Base-by-base conservation (phyloP, 2,797 vertebrate species). In the Brachymystax lenok region DNA sequence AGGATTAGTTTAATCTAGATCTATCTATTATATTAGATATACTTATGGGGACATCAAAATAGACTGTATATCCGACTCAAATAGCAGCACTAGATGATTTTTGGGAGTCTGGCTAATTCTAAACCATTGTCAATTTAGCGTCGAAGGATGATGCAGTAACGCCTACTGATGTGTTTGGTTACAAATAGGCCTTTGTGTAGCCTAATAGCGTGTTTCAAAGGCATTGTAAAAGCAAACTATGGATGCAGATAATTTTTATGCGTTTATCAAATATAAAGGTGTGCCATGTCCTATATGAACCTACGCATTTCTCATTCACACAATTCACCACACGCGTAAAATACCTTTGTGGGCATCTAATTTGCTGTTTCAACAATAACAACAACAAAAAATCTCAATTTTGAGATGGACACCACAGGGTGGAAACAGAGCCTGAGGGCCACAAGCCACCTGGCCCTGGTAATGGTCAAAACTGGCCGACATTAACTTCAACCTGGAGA, bases 391-490 rank as follows among this genome's bases (percentile, higher is more conserved):
- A 24, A 24, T 24, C 83, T 77, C 71, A 40, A 68, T 40, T 52
- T 69, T 54, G 12, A 69, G 68, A 46, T 40, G 74, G 80, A 78
- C 84, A 85, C 78, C 85, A 78, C 52, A 71, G 82, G 80, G 79
- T 83, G 74, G 63, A 86, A 86, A 86, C 76, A 79, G 83, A 83
- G 73, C 50, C 69, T 8, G 61, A 68, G 84, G 76, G 83, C 72
- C 28, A 40, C 40, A 72, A 83, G 86, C 83, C 91, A 90, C 88
- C 85, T 90, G 90, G 88, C 83, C 76, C 85, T 88, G 89, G 88
- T 91, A 90, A 90, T 90, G 87, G 85, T 61, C 82, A 87, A 91
- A 87, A 83, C 88, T 88, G 87, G 85, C 79, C 80, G 77, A 89
- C 84, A 91, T 92, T 91, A 90, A 86, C 87, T 85, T 84, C 85